These are phyloP conservation scores for Poecilia velifera DNA, from an alignment of 2,797 vertebrate genomes.

Conservation along the genomic window DNA sequence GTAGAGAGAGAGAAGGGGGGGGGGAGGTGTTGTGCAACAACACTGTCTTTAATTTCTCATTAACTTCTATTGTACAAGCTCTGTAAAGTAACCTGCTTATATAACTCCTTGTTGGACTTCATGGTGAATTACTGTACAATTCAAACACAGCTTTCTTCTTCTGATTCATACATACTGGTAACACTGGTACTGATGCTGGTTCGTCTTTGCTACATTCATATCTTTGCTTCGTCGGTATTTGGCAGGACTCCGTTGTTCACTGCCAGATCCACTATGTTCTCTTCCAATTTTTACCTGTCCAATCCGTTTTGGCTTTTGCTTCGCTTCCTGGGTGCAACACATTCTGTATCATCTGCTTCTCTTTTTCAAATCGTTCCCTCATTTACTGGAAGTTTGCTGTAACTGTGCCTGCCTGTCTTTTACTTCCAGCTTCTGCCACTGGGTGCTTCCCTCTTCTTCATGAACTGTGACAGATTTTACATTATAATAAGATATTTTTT, in stretches of 20 bases:
- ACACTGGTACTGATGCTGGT: neutral
- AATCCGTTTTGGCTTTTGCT: neutral
- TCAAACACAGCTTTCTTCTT: neutral
- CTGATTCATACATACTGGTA: neutral
- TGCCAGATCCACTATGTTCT: neutral
- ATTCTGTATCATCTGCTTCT: neutral
- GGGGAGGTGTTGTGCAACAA: too few species aligned
- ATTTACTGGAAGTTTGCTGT: neutral
- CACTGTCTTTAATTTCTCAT: neutral
- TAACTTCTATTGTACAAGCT: neutral
- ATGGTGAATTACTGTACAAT: neutral
- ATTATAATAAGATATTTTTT: neutral
- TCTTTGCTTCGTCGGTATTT: neutral
- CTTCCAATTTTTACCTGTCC: neutral
- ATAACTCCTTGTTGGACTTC: neutral
- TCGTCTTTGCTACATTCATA: neutral
- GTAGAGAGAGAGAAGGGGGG: too few species aligned
- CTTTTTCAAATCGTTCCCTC: neutral
- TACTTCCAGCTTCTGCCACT: neutral
- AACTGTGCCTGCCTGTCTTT: neutral
- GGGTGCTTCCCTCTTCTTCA: neutral
- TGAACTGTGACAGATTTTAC: neutral
- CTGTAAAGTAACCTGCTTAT: neutral
- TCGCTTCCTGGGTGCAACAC: neutral
- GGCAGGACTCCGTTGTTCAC: neutral